phyloP scores from a whole-genome alignment of 1,140 invertebrate genomes.

The Lineus longissimus region DNA sequence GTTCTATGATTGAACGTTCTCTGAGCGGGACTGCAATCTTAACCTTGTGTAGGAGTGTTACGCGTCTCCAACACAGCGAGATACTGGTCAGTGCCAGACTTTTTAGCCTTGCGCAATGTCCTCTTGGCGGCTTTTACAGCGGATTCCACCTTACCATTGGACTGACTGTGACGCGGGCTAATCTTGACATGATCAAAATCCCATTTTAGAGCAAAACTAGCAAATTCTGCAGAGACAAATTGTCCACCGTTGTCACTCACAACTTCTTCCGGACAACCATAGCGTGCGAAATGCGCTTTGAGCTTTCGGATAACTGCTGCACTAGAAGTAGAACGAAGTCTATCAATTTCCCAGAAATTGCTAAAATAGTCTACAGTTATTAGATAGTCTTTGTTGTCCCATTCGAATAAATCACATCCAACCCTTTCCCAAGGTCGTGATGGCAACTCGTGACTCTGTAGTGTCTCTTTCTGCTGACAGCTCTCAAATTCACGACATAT shows the following conservation, averaged over 20 bases:
- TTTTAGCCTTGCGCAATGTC: conserved; percentile 8
- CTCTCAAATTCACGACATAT: conserved; percentile 17
- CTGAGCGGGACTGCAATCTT: conserved; percentile 13
- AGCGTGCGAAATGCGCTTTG: conserved; percentile 11
- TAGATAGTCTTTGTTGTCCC: conserved; percentile 21
- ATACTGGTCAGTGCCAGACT: neutral
- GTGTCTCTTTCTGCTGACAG: conserved; percentile 14
- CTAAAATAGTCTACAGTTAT: conserved; percentile 24
- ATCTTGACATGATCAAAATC: conserved; percentile 10
- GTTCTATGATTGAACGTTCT: neutral
- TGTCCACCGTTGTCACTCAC: conserved; percentile 16
- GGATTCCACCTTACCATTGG: conserved; percentile 19
- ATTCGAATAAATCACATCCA: conserved; percentile 22
- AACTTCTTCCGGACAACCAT: conserved; percentile 11
- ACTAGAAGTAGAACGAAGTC: conserved; percentile 6
- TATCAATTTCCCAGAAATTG: conserved; percentile 22
- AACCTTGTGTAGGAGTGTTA: conserved; percentile 16
- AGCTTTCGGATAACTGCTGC: conserved; percentile 2
- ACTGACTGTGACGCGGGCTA: neutral
- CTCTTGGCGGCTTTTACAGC: conserved; percentile 18
- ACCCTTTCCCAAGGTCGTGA: conserved; percentile 13
- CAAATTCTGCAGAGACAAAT: conserved; percentile 17
- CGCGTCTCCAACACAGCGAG: conserved; percentile 13
- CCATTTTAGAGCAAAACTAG: conserved; percentile 9
- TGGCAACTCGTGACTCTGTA: conserved; percentile 14